These are phyloP conservation scores for Myotis yumanensis DNA, from an alignment of 2,113 vertebrate genomes.

Conservation along the genomic window DNA sequence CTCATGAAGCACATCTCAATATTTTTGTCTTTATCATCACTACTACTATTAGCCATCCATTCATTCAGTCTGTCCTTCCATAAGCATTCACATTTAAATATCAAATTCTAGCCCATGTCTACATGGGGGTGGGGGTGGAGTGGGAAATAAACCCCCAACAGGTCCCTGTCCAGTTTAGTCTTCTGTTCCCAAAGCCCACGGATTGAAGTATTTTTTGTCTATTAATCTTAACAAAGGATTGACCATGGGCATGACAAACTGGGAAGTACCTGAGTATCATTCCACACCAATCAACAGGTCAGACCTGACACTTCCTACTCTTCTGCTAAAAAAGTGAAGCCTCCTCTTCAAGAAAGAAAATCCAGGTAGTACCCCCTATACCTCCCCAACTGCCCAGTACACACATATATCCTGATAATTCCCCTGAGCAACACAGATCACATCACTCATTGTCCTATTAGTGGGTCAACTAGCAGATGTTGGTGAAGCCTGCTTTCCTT, in stretches of 20 bases:
- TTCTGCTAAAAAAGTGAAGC: neutral
- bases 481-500: neutral
- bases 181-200: neutral
- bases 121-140: neutral
- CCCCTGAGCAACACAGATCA: neutral
- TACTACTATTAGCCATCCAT: neutral
- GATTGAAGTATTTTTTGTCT: neutral
- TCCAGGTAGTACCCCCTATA: accelerated
- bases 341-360: neutral
- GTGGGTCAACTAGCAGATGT: neutral
- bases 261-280: neutral
- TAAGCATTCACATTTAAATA: neutral
- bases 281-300: neutral
- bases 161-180: neutral
- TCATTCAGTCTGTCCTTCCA: neutral
- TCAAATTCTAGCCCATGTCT: neutral
- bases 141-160: neutral
- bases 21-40: neutral
- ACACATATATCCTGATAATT: neutral
- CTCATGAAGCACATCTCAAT: neutral
- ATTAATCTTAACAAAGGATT: conserved; percentile 12
- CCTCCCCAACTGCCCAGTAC: accelerated
- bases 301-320: neutral
- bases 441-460: neutral
- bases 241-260: neutral